A percentile compares a stretch with the other conserved stretches of the same genome.
phyloP scores from a whole-genome alignment of 2,113 vertebrate genomes.

The Halcyon senegalensis region DNA sequence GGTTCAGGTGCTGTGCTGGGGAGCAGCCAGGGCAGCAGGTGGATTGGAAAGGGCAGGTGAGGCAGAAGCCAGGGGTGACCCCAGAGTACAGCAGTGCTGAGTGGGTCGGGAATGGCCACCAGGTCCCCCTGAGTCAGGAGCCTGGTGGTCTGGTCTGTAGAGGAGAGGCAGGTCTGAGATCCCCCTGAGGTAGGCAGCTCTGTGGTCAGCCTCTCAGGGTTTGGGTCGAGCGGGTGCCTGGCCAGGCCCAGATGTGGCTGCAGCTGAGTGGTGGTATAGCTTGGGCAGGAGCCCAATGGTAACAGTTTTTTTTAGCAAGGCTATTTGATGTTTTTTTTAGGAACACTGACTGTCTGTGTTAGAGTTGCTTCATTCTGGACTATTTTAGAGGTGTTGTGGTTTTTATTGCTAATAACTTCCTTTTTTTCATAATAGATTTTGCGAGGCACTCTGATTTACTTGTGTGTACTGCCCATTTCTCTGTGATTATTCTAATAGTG shows the following conservation, averaged over 20 bases:
- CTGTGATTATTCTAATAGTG: not conserved
- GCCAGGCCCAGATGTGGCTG: not conserved
- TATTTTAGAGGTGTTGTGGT: not conserved
- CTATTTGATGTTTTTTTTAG: not conserved
- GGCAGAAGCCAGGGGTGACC: fast-evolving
- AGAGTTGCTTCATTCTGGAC: not conserved
- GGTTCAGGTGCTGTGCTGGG: not conserved
- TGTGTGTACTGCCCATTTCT: not conserved
- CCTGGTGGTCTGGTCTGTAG: fast-evolving
- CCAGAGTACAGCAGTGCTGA: fast-evolving
- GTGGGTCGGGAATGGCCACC: fast-evolving
- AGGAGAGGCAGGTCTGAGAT: not conserved
- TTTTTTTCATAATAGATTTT: not conserved
- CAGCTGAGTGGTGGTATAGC: fast-evolving
- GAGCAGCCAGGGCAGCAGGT: not conserved
- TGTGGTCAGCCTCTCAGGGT: no score
- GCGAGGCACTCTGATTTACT: not conserved
- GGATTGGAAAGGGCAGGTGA: not conserved
- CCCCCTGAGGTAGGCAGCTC: no score
- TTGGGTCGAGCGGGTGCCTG: not conserved
- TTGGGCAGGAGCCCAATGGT: not conserved
- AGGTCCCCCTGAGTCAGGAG: not conserved
- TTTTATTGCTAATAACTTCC: not conserved
- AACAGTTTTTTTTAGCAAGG: not conserved
- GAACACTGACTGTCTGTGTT: not conserved